Conservation (phyloP, 2,113 vertebrate genomes). For the Chaetorhynchus papuensis region DNA sequence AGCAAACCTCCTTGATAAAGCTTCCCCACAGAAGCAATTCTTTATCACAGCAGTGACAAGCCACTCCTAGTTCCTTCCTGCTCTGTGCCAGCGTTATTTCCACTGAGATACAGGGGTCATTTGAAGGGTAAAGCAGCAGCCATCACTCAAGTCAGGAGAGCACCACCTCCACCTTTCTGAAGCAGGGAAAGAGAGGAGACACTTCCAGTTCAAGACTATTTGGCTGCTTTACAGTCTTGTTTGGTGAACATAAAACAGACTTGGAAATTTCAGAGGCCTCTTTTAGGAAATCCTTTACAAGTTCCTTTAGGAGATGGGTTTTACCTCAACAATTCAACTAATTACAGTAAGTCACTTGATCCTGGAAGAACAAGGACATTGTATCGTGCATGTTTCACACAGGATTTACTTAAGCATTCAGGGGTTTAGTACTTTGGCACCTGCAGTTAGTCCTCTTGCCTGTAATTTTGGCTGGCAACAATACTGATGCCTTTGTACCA, state of each 20-base stretch:
- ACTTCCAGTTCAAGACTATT: not conserved
- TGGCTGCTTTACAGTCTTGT: not conserved
- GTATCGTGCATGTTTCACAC: not conserved
- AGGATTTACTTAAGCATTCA: constrained; percentile 14
- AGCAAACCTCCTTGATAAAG: not conserved
- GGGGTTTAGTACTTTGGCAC: not conserved
- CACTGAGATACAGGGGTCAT: not conserved
- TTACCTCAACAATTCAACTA: constrained; percentile 9
- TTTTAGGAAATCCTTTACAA: constrained; percentile 17
- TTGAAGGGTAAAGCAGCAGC: not conserved
- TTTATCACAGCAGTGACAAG: not conserved
- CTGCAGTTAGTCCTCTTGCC: not conserved
- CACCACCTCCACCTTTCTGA: not conserved
- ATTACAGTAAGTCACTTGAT: not conserved
- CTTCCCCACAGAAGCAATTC: not conserved
- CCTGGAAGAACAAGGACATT: constrained; percentile 9
- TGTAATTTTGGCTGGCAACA: not conserved
- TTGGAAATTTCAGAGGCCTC: constrained; percentile 2
- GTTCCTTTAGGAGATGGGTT: not conserved
- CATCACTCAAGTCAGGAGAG: not conserved
- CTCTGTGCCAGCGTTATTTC: not conserved
- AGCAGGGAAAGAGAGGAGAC: not conserved
- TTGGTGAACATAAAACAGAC: not conserved
- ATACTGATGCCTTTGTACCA: not conserved
- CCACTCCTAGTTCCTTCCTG: constrained; percentile 5